Base-by-base conservation (phyloP, 2,888 invertebrate species). In the Leptarthrus brevirostris region DNA sequence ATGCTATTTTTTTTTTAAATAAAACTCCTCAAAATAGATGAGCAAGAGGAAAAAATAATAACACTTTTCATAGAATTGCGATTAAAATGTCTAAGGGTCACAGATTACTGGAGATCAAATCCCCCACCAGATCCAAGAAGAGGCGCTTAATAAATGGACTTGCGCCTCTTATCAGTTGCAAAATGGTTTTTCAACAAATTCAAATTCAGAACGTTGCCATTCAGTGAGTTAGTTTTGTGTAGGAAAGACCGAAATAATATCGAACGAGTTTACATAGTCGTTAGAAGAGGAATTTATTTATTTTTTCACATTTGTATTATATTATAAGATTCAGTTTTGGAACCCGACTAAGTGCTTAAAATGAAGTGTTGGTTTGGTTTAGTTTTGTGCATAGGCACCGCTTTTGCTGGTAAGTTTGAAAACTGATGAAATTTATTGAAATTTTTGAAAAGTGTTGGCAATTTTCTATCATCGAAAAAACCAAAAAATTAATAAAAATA, bases 331-430 rank as follows among this genome's bases (percentile, higher is more conserved):
- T n/a, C n/a, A n/a, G n/a, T n/a, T n/a, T n/a, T n/a, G n/a, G n/a
- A n/a, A n/a, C n/a, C n/a, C n/a, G n/a, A n/a, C n/a, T n/a, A n/a
- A n/a, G n/a, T n/a, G n/a, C n/a, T n/a, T 30, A 80, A 77, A 58
- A 85, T 85, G 85, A 83, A 81, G 76, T 80, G 76, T 75, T 79
- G 83, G 22, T 74, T 84, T 74, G 72, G 83, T 74, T 76, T 84
- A 79, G 81, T 82, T 66, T 72, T 83, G 71, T 84, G 84, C 78
- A 79, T 84, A 73, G 80, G 81, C 76, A 80, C 79, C 72, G 81
- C 79, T 66, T 78, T 80, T 77, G 83, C 82, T 81, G 85, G 84
- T 84, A 83, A 83, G 75, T 75, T 64, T 49, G 14, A 18, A 40
- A 40, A 6, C 4, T 30, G n/a, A 40, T 6, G 12, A 40, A 40